These are phyloP conservation scores for Zaprionus lachaisei DNA, from an alignment of 1,140 invertebrate species.

Conservation along the genomic window DNA sequence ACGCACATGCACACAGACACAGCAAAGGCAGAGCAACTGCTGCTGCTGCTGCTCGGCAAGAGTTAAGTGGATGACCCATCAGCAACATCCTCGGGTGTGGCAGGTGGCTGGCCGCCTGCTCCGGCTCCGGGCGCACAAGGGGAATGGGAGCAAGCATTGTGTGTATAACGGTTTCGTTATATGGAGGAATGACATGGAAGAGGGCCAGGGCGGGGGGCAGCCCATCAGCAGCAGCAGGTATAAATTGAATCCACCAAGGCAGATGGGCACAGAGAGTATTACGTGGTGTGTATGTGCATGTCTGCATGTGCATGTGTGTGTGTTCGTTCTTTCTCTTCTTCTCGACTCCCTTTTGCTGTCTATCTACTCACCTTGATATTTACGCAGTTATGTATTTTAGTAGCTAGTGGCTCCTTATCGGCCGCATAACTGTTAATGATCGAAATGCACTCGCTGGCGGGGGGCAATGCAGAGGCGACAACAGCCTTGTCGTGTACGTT, in stretches of 20 bases:
- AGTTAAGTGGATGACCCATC: conserved; percentile 34
- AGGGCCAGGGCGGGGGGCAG: conserved; percentile 7
- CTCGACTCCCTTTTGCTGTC: conserved; percentile 4
- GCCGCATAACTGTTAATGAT: conserved; percentile 84
- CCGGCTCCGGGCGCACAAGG: conserved; percentile 13
- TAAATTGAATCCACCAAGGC: conserved; percentile 15
- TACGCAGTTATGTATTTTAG: conserved; percentile 83
- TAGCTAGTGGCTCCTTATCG: conserved; percentile 82
- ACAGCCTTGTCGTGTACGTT: conserved; percentile 71
- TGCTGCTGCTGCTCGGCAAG: conserved; percentile 8
- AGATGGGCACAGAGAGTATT: conserved; percentile 8
- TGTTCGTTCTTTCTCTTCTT: background rate
- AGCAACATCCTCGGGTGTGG: conserved; percentile 41
- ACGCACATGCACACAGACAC: background rate
- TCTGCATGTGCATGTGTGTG: background rate
- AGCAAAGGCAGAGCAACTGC: background rate
- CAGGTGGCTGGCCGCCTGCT: conserved; percentile 23
- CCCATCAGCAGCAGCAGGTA: conserved; percentile 22
- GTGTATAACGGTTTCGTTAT: conserved; percentile 50
- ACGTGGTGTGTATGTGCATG: conserved; percentile 7
- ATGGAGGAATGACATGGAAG: conserved; percentile 16
- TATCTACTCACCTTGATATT: conserved; percentile 80
- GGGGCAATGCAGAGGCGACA: conserved; percentile 84
- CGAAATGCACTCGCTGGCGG: conserved; percentile 82
- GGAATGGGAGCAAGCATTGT: conserved; percentile 40